phyloP scores from a whole-genome alignment of 2,113 vertebrate genomes.

The Gobiocypris rarus region DNA sequence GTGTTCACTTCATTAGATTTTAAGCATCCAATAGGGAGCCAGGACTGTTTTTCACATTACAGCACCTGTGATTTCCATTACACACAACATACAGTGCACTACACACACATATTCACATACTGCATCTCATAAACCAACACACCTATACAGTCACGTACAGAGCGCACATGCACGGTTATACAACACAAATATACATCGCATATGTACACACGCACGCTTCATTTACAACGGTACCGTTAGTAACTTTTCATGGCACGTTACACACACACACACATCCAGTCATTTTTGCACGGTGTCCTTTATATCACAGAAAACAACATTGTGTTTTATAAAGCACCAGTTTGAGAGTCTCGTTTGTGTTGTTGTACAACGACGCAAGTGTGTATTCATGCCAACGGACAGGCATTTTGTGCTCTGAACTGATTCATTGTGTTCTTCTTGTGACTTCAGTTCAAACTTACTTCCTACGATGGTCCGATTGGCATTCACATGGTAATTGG shows the following conservation, averaged over 20 bases:
- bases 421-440: slow-evolving; percentile 61
- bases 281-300: slow-evolving; percentile 41
- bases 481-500: slow-evolving; percentile 88
- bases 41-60: slow-evolving; percentile 73
- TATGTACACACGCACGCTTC: slow-evolving; percentile 26
- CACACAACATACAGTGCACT: slow-evolving; percentile 50
- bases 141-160: slow-evolving; percentile 40
- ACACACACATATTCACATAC: slow-evolving; percentile 53
- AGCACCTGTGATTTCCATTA: slow-evolving; percentile 78
- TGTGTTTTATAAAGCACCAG: neutral
- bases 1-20: slow-evolving; percentile 79
- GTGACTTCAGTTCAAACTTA: slow-evolving; percentile 54
- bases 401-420: slow-evolving; percentile 9
- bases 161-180: slow-evolving; percentile 48
- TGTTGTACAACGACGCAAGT: no score
- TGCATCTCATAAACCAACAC: slow-evolving; percentile 58
- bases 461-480: slow-evolving; percentile 42
- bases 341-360: neutral
- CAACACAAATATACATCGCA: slow-evolving; percentile 25
- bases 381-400: no score
- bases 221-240: slow-evolving; percentile 40
- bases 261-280: slow-evolving; percentile 46
- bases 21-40: slow-evolving; percentile 72
- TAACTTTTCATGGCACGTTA: slow-evolving; percentile 66
- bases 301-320: slow-evolving; percentile 15